These are phyloP conservation scores for Scytalopus superciliaris DNA, from an alignment of 2,113 vertebrate genomes.

Conservation along the genomic window DNA sequence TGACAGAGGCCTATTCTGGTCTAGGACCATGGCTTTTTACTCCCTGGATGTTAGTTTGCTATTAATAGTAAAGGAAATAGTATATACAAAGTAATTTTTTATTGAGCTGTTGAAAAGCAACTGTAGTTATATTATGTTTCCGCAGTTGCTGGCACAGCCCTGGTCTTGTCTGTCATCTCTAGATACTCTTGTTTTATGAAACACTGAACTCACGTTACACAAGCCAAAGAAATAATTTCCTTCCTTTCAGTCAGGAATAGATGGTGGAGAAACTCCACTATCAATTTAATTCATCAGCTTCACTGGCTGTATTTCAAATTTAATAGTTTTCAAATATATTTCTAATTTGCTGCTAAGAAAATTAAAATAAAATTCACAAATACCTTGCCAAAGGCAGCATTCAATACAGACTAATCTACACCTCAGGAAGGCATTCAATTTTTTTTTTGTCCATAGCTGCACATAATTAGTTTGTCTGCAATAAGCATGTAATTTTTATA, in stretches of 20 bases:
- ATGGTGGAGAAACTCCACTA: constrained; percentile 13
- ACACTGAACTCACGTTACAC: background rate
- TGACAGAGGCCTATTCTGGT: background rate
- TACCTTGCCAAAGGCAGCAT: constrained; percentile 30
- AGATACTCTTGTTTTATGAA: constrained; percentile 34
- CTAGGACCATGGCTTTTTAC: background rate
- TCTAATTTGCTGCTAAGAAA: constrained; percentile 44
- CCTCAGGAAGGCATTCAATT: constrained; percentile 28
- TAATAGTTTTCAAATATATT: constrained; percentile 66
- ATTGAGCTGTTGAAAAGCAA: constrained; percentile 19
- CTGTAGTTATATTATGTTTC: background rate
- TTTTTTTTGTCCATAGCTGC: constrained; percentile 37
- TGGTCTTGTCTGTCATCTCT: constrained; percentile 27
- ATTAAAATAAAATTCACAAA: constrained; percentile 51
- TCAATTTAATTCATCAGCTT: constrained; percentile 47
- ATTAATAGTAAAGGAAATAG: background rate
- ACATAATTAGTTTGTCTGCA: constrained; percentile 69
- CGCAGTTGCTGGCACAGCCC: background rate
- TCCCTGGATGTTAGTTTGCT: background rate
- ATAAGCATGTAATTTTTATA: constrained; percentile 70
- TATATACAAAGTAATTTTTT: background rate
- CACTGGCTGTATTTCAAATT: constrained; percentile 53
- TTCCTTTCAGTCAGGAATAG: constrained; percentile 18
- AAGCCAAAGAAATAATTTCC: constrained; percentile 27
- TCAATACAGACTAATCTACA: constrained; percentile 46